Evolutionary conservation across 2,888 invertebrate species (phyloP).

Genomic region (Ptychoptera albimana): DNA sequence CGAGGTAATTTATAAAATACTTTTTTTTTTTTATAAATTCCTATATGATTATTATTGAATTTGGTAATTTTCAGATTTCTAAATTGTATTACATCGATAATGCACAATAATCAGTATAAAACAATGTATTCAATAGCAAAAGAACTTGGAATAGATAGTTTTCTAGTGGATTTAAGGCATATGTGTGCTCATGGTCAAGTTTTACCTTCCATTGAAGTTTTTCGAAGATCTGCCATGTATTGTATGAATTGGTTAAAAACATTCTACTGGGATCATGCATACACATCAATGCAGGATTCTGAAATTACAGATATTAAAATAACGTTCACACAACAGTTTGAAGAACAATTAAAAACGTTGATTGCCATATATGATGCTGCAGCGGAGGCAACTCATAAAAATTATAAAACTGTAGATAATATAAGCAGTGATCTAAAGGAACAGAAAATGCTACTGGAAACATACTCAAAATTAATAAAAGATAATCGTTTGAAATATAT

Average conservation of each 20-base stretch:
- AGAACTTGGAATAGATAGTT: constrained; percentile 24
- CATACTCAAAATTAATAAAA: background rate
- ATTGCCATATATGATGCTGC: constrained; percentile 21
- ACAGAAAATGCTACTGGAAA: background rate
- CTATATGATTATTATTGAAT: background rate
- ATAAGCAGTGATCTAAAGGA: background rate
- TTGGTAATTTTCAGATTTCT: no score
- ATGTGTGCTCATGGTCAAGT: constrained; percentile 27
- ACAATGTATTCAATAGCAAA: constrained; percentile 27
- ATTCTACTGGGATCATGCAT: constrained; percentile 24
- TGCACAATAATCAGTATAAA: constrained; percentile 20
- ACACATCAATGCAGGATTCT: constrained; percentile 17
- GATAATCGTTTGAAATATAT: background rate
- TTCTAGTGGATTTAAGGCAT: constrained; percentile 28
- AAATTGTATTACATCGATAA: constrained; percentile 30
- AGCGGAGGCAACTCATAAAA: constrained; percentile 16
- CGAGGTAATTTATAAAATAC: constrained; percentile 6
- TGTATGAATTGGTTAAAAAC: constrained; percentile 25
- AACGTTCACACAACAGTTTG: constrained; percentile 18
- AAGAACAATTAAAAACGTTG: constrained; percentile 15
- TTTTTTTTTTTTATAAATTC: background rate
- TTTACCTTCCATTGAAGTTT: constrained; percentile 20
- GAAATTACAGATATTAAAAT: constrained; percentile 17
- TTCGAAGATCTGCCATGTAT: constrained; percentile 19
- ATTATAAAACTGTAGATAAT: constrained; percentile 11